Percentiles rank a stretch among this genome's conserved stretches.
These are phyloP conservation scores for Corythornis madagascariensis DNA, from an alignment of 2,113 vertebrate genomes.

Conservation along the genomic window DNA sequence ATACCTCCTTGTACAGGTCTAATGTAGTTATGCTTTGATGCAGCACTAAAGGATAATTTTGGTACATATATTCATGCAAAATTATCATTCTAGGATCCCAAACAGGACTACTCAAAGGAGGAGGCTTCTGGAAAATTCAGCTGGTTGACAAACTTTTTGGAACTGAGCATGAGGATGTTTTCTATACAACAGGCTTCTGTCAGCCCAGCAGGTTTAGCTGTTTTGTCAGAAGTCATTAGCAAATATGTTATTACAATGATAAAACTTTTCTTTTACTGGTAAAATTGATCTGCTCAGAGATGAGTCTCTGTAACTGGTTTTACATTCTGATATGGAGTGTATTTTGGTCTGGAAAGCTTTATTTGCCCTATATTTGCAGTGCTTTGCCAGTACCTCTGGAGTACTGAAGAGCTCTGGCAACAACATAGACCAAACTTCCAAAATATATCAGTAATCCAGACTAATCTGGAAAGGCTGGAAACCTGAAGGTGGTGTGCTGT, in stretches of 20 bases:
- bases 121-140: not conserved
- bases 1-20: not conserved
- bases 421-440: not conserved
- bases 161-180: not conserved
- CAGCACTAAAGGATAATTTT: not conserved
- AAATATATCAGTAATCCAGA: not conserved
- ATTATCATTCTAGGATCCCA: not conserved
- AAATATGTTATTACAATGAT: not conserved
- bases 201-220: not conserved
- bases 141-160: not conserved
- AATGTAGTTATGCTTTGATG: not conserved
- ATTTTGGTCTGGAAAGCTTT: not conserved
- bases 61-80: not conserved
- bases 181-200: not conserved
- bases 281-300: not conserved
- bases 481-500: not conserved
- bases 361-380: not conserved
- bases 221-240: not conserved
- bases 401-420: not conserved
- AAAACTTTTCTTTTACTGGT: not conserved
- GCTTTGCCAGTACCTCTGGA: not conserved
- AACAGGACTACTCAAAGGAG: not conserved
- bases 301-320: not conserved
- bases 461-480: not conserved
- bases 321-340: not conserved